phyloP scores from a whole-genome alignment of 2,888 invertebrate genomes.

The Bursaphelenchus okinawaensis region DNA sequence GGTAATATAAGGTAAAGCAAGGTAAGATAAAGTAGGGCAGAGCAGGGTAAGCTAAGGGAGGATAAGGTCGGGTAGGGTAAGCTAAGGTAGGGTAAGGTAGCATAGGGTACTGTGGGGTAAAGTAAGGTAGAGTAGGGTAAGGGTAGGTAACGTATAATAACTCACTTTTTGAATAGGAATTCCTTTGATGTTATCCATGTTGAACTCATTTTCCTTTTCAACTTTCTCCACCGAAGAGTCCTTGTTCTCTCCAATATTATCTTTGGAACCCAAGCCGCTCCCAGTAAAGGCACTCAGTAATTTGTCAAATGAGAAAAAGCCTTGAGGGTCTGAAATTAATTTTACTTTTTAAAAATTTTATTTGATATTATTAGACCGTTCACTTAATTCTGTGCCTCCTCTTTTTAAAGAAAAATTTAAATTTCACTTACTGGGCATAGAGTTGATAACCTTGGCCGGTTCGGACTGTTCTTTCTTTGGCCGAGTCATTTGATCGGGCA shows the following conservation, averaged over 20 bases:
- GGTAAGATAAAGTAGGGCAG: no score
- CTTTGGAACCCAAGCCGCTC: not conserved
- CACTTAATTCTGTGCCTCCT: no score
- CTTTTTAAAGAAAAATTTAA: no score
- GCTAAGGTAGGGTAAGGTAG: no score
- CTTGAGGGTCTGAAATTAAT: constrained; percentile 15
- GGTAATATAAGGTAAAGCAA: no score
- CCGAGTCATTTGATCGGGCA: not conserved
- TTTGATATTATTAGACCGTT: no score
- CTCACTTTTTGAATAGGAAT: constrained; percentile 22
- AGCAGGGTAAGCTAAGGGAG: no score
- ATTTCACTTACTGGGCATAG: constrained; percentile 18
- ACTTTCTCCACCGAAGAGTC: not conserved
- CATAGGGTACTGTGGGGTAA: no score
- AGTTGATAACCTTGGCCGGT: constrained; percentile 13
- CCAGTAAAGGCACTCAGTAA: constrained; percentile 16
- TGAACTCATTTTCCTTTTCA: constrained; percentile 13
- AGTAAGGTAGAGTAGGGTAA: no score
- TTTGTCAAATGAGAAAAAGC: constrained; percentile 20
- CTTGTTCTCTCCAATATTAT: not conserved
- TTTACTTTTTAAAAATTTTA: no score
- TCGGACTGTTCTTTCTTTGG: not conserved
- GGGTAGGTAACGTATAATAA: no score
- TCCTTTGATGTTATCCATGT: constrained; percentile 14
- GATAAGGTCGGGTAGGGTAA: no score